These are phyloP conservation scores for Vanessa tameamea DNA, from an alignment of 1,140 invertebrate genomes.

Conservation along the genomic window DNA sequence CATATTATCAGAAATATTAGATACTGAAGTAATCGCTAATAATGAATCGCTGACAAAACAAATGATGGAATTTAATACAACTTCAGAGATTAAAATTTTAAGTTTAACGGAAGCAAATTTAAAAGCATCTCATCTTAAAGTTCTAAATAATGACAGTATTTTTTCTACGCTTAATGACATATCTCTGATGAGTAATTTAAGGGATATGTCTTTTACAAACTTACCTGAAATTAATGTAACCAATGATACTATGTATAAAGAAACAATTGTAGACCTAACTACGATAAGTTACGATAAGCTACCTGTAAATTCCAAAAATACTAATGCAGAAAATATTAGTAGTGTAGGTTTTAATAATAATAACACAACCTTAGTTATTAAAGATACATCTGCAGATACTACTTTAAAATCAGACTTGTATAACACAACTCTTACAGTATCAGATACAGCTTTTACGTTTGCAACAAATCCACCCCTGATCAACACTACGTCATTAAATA, in stretches of 20 bases:
- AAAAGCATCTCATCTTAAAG: not conserved
- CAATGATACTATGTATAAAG: too few species aligned
- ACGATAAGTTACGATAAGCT: too few species aligned
- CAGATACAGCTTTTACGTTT: not conserved
- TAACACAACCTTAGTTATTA: not conserved
- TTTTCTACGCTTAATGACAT: too few species aligned
- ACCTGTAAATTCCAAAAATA: not conserved
- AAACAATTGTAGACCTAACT: too few species aligned
- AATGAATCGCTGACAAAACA: not conserved
- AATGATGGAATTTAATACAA: not conserved
- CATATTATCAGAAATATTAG: not conserved
- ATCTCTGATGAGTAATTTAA: too few species aligned
- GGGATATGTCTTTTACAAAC: too few species aligned
- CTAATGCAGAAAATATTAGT: not conserved
- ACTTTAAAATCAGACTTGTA: not conserved
- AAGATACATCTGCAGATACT: not conserved
- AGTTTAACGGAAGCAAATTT: not conserved
- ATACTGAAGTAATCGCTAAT: not conserved
- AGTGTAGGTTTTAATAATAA: not conserved
- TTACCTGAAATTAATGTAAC: too few species aligned
- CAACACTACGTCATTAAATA: not conserved
- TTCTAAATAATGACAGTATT: not conserved
- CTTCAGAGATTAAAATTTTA: not conserved
- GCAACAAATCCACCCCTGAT: not conserved
- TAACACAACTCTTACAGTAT: not conserved